A percentile compares a stretch with the other conserved stretches of the same genome.
These are phyloP conservation scores for Sphenodon punctatus DNA, from an alignment of 2,797 vertebrate species.

Conservation along the genomic window DNA sequence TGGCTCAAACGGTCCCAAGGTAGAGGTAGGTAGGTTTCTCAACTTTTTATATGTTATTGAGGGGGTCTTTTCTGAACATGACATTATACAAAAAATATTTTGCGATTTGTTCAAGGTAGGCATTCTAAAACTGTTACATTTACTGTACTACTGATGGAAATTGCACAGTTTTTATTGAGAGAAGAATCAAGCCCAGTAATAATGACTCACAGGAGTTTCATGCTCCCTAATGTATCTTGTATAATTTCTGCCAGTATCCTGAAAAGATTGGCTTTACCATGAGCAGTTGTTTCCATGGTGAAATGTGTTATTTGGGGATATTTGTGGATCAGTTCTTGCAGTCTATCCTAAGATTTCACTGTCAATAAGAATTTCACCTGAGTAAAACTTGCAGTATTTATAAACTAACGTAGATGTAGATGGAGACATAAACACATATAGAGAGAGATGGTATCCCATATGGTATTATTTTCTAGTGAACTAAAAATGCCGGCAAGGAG, in stretches of 20 bases:
- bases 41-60: no score
- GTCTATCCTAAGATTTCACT: conserved; percentile 6
- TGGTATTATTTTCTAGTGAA: background rate
- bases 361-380: background rate
- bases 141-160: background rate
- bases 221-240: background rate
- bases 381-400: background rate
- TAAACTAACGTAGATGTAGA: background rate
- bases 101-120: no score
- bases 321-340: conserved; percentile 23
- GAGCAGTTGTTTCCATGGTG: conserved; percentile 61
- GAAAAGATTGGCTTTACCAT: conserved; percentile 24
- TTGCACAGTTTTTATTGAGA: background rate
- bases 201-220: background rate
- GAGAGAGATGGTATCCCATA: rapidly evolving
- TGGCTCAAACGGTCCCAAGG: no score
- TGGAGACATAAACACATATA: no score
- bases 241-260: background rate
- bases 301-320: conserved; percentile 34
- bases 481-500: background rate
- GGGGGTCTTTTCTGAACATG: no score
- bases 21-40: no score
- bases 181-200: background rate
- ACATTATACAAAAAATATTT: no score
- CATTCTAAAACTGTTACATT: no score